Conservation (phyloP, 2,797 vertebrate species). For the Tamandua tetradactyla region DNA sequence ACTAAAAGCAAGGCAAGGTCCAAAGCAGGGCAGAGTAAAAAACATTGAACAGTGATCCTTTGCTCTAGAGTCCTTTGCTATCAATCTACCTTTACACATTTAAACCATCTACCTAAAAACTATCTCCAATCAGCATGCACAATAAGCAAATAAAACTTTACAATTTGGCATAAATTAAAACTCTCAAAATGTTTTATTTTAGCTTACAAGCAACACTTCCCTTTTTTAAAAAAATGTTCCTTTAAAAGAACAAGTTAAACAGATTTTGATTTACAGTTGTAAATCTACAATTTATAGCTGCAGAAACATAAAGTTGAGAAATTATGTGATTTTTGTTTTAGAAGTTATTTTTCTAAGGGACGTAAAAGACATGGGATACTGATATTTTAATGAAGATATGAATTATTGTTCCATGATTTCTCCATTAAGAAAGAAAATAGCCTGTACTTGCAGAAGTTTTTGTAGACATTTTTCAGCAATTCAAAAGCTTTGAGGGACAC, state of each 20-base stretch:
- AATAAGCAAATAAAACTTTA: constrained; percentile 15
- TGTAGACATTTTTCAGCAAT: background rate
- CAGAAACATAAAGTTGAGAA: constrained; percentile 12
- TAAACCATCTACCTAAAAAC: background rate
- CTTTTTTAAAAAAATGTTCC: background rate
- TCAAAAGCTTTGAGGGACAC: background rate
- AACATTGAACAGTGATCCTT: background rate
- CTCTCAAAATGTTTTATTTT: background rate
- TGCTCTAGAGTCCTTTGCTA: background rate
- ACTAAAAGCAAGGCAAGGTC: background rate
- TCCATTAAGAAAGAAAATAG: background rate
- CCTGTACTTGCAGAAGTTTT: background rate
- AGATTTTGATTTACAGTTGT: background rate
- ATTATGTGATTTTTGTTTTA: background rate
- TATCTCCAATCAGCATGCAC: background rate
- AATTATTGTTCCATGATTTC: background rate
- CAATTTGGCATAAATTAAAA: background rate
- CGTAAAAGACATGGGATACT: background rate
- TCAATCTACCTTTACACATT: background rate
- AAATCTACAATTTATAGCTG: background rate
- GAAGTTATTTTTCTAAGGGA: constrained; percentile 4
- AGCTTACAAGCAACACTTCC: background rate
- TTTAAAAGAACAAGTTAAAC: too few species aligned
- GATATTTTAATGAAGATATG: background rate
- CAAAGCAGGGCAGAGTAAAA: background rate